phyloP scores from a whole-genome alignment of 2,113 vertebrate species.

The Gallinago undulata region DNA sequence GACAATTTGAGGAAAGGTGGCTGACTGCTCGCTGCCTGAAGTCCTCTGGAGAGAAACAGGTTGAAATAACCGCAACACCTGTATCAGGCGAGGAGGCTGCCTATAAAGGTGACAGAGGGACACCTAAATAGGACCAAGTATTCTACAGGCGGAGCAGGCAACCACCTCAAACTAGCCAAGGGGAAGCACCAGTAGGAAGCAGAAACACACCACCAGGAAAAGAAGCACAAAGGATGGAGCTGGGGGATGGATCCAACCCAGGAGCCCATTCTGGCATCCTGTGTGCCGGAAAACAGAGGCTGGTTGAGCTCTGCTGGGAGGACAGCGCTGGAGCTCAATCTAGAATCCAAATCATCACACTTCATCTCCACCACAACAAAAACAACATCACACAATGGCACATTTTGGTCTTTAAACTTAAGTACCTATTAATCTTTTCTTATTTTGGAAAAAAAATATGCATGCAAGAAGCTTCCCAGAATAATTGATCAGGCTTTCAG shows the following conservation, averaged over 20 bases:
- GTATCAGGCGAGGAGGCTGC: background rate
- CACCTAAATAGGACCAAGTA: background rate
- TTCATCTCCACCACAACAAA: background rate
- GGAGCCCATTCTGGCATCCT: background rate
- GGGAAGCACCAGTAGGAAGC: background rate
- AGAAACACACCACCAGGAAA: background rate
- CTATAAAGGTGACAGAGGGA: background rate
- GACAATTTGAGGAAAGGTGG: background rate
- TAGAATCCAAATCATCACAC: background rate
- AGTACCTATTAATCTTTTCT: slow-evolving; percentile 29
- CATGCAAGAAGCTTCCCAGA: slow-evolving; percentile 4
- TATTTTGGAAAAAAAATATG: background rate
- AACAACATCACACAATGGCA: background rate
- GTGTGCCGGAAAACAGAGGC: background rate
- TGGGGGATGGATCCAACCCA: background rate
- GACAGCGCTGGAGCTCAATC: background rate
- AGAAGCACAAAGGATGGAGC: background rate
- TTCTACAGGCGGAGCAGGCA: accelerated
- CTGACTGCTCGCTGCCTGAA: background rate
- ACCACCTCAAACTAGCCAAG: background rate
- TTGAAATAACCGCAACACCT: background rate
- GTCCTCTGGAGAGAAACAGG: background rate
- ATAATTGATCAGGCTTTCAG: slow-evolving; percentile 37
- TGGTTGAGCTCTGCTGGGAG: background rate
- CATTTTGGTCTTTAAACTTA: slow-evolving; percentile 4